phyloP scores from a whole-genome alignment of 2,888 invertebrate genomes.

The Ochlodes sylvanus region DNA sequence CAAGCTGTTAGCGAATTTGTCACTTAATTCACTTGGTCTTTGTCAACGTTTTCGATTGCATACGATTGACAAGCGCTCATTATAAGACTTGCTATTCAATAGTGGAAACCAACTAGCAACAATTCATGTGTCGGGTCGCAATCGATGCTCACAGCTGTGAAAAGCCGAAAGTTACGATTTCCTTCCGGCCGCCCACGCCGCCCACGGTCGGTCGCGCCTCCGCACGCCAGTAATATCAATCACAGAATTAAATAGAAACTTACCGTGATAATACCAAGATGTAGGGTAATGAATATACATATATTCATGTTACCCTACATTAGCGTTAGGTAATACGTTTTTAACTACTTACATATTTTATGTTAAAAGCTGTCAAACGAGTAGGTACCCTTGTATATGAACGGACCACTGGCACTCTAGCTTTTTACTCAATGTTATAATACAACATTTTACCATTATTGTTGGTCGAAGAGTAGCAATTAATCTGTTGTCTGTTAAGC shows the following conservation, averaged over 20 bases:
- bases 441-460: too few relatives aligned
- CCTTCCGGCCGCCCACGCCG: constrained; percentile 80
- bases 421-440: too few relatives aligned
- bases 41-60: neutral
- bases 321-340: constrained; percentile 22
- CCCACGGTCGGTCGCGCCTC: constrained; percentile 57
- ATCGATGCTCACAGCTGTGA: constrained; percentile 45
- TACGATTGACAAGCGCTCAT: constrained; percentile 5
- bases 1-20: too few relatives aligned
- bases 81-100: neutral
- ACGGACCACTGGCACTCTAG: too few relatives aligned
- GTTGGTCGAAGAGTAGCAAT: too few relatives aligned
- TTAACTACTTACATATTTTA: neutral
- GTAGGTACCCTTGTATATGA: too few relatives aligned
- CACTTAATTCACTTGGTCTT: neutral
- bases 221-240: constrained; percentile 66
- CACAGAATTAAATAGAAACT: constrained; percentile 65
- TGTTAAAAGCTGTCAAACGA: too few relatives aligned
- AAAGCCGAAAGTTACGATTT: constrained; percentile 68
- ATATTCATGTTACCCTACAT: constrained; percentile 35
- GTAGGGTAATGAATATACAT: constrained; percentile 38
- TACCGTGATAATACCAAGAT: constrained; percentile 58
- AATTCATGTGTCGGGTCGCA: constrained; percentile 7
- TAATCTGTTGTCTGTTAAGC: too few relatives aligned
- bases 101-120: neutral